Conservation (phyloP, 2,113 vertebrate species). For the Mola mola region DNA sequence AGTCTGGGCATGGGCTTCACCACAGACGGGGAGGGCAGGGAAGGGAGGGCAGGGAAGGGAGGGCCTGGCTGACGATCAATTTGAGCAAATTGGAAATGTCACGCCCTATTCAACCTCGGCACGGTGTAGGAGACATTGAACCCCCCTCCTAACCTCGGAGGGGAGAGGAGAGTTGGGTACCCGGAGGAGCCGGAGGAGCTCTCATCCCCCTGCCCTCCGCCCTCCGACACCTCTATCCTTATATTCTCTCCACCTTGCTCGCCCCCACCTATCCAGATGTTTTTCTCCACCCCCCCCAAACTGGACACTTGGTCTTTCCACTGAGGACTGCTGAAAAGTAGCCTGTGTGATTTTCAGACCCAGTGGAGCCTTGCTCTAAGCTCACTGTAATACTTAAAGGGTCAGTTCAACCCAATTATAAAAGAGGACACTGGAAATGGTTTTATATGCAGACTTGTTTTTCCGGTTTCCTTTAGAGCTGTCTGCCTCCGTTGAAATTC, state of each 20-base stretch:
- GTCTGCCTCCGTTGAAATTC: too few relatives aligned
- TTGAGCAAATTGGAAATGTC: conserved; percentile 83
- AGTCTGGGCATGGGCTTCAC: conserved; percentile 63
- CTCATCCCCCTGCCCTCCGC: conserved; percentile 65
- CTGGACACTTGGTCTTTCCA: conserved; percentile 23
- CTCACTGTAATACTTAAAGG: background rate
- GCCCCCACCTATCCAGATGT: conserved; percentile 71
- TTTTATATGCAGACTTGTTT: too few relatives aligned
- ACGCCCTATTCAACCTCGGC: conserved; percentile 79
- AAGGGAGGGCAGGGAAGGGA: conserved; percentile 58
- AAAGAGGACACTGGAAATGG: background rate
- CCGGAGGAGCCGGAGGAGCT: conserved; percentile 74
- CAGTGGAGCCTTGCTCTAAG: conserved; percentile 1
- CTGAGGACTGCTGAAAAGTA: conserved; percentile 6
- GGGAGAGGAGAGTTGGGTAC: too few relatives aligned
- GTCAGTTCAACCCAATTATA: background rate
- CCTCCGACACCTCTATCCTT: conserved; percentile 60
- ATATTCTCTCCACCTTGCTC: conserved; percentile 41
- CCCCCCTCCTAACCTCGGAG: too few relatives aligned
- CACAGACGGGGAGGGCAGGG: conserved; percentile 59
- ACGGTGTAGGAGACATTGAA: too few relatives aligned
- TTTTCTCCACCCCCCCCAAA: conserved; percentile 41
- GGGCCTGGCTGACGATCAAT: conserved; percentile 78
- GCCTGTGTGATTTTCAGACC: conserved; percentile 5
- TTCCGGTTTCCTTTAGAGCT: too few relatives aligned